Percentiles rank a stretch among this genome's conserved stretches.
These are phyloP conservation scores for Nebria ingens DNA, from an alignment of 1,140 invertebrate species.

Conservation along the genomic window DNA sequence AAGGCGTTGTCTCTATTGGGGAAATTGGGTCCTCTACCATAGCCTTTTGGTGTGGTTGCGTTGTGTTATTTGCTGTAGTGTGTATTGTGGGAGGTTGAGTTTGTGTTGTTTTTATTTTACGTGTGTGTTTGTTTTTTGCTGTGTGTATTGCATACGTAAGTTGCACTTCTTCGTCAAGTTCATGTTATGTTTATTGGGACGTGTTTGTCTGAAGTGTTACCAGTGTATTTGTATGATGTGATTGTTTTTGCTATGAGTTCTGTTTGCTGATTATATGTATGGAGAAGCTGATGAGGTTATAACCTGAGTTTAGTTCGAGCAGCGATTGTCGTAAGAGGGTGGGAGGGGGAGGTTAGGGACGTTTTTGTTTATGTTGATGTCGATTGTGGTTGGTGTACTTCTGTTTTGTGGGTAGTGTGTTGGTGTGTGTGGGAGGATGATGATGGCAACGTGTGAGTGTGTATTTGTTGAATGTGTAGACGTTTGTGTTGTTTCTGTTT, in stretches of 20 bases:
- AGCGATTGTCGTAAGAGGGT: too few species aligned
- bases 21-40: not conserved
- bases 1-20: not conserved
- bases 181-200: not conserved
- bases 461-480: constrained; percentile 17
- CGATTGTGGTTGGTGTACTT: not conserved
- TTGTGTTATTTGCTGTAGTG: not conserved
- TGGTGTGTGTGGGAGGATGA: not conserved
- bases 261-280: constrained; percentile 10
- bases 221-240: not conserved
- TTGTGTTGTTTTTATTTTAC: constrained; percentile 16
- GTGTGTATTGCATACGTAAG: constrained; percentile 9
- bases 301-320: constrained; percentile 17
- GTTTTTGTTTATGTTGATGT: constrained; percentile 1
- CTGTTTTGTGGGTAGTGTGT: constrained; percentile 15
- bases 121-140: not conserved
- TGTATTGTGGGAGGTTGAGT: constrained; percentile 8
- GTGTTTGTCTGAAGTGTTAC: not conserved
- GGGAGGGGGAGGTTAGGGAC: not conserved
- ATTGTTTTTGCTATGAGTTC: not conserved
- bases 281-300: constrained; percentile 21
- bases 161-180: not conserved
- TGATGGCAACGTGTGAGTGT: not conserved
- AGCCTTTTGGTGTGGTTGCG: not conserved
- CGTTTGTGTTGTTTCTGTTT: constrained; percentile 21